Conservation (phyloP, 2,888 invertebrate species). For the Cryptus viduatorius region DNA sequence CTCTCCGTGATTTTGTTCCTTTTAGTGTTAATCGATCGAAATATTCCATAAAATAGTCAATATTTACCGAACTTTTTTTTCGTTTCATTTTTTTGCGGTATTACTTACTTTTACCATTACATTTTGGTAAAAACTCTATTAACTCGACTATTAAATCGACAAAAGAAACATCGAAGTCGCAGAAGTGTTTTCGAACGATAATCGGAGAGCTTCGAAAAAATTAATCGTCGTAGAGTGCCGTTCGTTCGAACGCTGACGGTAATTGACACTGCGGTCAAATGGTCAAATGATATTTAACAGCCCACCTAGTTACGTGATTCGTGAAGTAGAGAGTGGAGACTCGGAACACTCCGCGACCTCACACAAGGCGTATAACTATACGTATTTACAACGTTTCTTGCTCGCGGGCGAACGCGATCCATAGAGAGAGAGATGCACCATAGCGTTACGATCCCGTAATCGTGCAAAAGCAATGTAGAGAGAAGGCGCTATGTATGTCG, state of each 20-base stretch:
- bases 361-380: constrained; percentile 36
- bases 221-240: background rate
- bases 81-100: background rate
- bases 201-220: background rate
- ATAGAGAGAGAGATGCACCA: background rate
- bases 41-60: too few species aligned
- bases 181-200: constrained; percentile 13
- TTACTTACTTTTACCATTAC: background rate
- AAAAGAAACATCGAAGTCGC: background rate
- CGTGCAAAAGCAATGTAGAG: constrained; percentile 19
- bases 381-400: constrained; percentile 28
- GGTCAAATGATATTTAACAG: constrained; percentile 50
- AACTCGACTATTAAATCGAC: background rate
- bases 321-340: constrained; percentile 25
- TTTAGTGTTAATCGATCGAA: too few species aligned
- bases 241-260: constrained; percentile 7
- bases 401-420: constrained; percentile 6
- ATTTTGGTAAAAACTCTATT: background rate
- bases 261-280: constrained; percentile 54
- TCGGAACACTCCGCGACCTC: constrained; percentile 37
- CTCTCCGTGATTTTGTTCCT: too few species aligned
- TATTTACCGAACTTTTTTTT: too few species aligned
- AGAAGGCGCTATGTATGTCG: background rate
- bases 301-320: constrained; percentile 48
- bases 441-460: constrained; percentile 35